Conservation (phyloP, 2,113 vertebrate species). For the Osmerus eperlanus region DNA sequence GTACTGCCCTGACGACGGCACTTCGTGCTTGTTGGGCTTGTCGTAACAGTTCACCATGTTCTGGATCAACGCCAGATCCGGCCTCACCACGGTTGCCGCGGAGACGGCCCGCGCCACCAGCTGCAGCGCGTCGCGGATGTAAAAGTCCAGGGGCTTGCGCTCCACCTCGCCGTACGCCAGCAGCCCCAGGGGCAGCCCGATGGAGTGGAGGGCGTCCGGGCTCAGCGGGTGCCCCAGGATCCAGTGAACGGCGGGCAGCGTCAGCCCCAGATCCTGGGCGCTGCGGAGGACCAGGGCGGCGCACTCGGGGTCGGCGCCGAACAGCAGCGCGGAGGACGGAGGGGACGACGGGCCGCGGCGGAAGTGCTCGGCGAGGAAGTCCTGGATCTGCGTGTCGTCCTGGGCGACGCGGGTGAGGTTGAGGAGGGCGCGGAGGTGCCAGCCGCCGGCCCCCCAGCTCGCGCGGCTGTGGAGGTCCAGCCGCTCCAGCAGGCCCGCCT, state of each 20-base stretch:
- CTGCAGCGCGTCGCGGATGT: constrained; percentile 75
- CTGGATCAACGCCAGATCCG: constrained; percentile 70
- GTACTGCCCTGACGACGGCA: constrained; percentile 68
- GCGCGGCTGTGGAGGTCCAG: constrained; percentile 59
- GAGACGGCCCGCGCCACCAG: constrained; percentile 73
- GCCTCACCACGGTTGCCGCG: constrained; percentile 46
- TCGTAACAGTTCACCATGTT: constrained; percentile 70
- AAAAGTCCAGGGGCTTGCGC: constrained; percentile 77
- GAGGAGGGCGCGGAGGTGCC: constrained; percentile 68
- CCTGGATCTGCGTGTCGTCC: constrained; percentile 49
- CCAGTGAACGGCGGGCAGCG: constrained; percentile 75
- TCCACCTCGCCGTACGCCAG: constrained; percentile 81
- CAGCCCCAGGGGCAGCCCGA: constrained; percentile 79
- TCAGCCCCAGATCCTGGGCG: constrained; percentile 67
- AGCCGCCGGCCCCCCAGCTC: constrained; percentile 53
- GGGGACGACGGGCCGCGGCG: constrained; percentile 56
- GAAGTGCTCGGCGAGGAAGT: constrained; percentile 66
- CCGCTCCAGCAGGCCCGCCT: constrained; percentile 52
- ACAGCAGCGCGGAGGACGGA: constrained; percentile 67
- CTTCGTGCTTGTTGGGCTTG: constrained; percentile 40
- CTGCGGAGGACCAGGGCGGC: constrained; percentile 68
- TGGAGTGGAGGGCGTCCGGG: constrained; percentile 67
- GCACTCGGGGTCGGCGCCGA: constrained; percentile 70
- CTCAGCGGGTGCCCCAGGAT: constrained; percentile 80
- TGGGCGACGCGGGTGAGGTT: constrained; percentile 71